Evolutionary conservation across 2,113 vertebrate genomes (phyloP).

Genomic region (Petrocephalus microphthalmus): DNA sequence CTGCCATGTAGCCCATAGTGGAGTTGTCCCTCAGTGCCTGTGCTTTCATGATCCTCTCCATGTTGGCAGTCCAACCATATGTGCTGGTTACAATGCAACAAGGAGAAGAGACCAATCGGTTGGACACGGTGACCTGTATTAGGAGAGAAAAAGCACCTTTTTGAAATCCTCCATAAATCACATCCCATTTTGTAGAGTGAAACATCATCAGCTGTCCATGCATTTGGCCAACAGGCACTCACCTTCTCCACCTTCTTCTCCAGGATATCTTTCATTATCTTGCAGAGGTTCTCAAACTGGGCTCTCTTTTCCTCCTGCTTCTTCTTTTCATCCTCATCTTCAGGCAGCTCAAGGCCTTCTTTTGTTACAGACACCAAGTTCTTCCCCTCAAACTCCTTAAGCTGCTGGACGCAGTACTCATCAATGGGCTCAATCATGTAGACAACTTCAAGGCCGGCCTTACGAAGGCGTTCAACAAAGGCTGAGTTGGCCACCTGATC

Average conservation of each 20-base stretch:
- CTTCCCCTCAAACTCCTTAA: slow-evolving; percentile 77
- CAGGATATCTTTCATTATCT: slow-evolving; percentile 78
- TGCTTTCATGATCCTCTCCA: slow-evolving; percentile 79
- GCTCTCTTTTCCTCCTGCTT: slow-evolving; percentile 73
- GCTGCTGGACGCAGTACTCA: slow-evolving; percentile 75
- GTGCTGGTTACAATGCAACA: slow-evolving; percentile 71
- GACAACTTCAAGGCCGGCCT: slow-evolving; percentile 72
- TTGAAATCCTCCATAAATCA: not conserved
- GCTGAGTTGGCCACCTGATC: slow-evolving; percentile 75
- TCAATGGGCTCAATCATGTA: slow-evolving; percentile 80
- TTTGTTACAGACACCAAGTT: slow-evolving; percentile 76
- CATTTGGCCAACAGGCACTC: not conserved
- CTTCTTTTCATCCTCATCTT: slow-evolving; percentile 77
- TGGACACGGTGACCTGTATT: slow-evolving; percentile 67
- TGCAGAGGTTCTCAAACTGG: slow-evolving; percentile 74
- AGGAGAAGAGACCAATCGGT: slow-evolving; percentile 67
- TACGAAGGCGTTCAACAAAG: slow-evolving; percentile 72
- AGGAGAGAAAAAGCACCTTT: not conserved
- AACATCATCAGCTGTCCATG: not conserved
- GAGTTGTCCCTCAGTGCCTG: slow-evolving; percentile 73
- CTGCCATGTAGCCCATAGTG: slow-evolving; percentile 79
- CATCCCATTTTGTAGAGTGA: not conserved
- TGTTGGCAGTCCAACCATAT: slow-evolving; percentile 75
- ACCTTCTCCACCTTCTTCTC: slow-evolving; percentile 82
- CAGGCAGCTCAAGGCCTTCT: slow-evolving; percentile 73